Conservation (phyloP, 2,797 vertebrate genomes). For the Acanthiza pusilla region DNA sequence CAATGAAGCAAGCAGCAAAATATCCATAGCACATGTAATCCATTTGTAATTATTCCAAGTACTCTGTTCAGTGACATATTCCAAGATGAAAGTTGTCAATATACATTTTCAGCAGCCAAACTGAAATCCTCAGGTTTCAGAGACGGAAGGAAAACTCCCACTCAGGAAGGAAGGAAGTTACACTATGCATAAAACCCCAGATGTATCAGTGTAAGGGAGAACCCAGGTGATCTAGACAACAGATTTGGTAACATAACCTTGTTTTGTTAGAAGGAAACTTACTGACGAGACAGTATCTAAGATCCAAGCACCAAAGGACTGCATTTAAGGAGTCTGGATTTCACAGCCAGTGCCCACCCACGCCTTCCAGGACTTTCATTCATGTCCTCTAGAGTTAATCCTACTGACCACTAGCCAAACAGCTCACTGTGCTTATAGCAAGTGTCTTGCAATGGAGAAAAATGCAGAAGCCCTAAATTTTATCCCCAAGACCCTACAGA, state of each 20-base stretch:
- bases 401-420: neutral
- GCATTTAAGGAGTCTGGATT: neutral
- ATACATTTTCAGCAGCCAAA: neutral
- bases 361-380: neutral
- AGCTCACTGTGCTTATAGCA: neutral
- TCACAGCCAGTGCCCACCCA: neutral
- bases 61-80: neutral
- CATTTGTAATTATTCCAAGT: neutral
- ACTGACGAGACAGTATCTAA: neutral
- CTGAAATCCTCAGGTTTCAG: neutral
- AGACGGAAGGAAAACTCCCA: neutral
- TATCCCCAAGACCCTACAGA: neutral
- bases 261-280: neutral
- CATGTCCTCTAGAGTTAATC: neutral
- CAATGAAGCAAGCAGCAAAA: neutral
- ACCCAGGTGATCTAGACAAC: neutral
- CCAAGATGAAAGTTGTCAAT: neutral
- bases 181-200: accelerated
- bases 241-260: neutral
- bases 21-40: neutral
- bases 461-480: neutral
- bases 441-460: neutral
- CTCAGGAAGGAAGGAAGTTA: neutral
- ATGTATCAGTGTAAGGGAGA: neutral
- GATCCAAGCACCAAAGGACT: neutral